Base-by-base conservation (phyloP, 2,888 invertebrate species). In the Amorpha juglandis region DNA sequence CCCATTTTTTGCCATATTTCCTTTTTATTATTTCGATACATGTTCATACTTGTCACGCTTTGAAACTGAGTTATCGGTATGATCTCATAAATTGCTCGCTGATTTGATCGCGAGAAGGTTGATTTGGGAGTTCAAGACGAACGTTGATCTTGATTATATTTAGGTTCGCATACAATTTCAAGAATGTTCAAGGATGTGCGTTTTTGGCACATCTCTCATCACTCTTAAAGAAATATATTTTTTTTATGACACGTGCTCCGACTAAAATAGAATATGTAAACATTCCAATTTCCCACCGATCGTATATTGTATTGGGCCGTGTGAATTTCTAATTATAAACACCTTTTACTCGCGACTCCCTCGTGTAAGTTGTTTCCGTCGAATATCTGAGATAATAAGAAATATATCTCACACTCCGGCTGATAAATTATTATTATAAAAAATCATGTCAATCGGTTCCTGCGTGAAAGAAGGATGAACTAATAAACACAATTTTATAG, bases 121-220 rank as follows among this genome's bases (percentile, higher is more conserved):
- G 4, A 12, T 11, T 12, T 58, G 58, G n/a, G 16, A 58, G 38
- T 42, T 38, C 19, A 19, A 16, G 8, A 12, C 21, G 58, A 58
- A 19, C 38, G 11, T 58, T 58, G 58, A 58, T 19, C 58, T 42
- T 38, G 42, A 19, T 42, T 58, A 42, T 58, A 58, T 58, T 58
- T 58, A 58, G n/a, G n/a, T n/a, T n/a, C 58, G 38, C 58, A 38
- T 19, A 12, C 42, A 38, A 58, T 58, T 16, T 58, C 19, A 42
- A 42, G 12, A 58, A 55, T 55, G 9, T 55, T 42, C 38, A 42
- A 58, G 19, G 42, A 58, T 38, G 38, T 12, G 58, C 58, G 42
- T 58, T 58, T 58, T 58, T 58, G 42, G 58, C 58, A 58, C 38
- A 42, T 58, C 58, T 58, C 58, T 58, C 58, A 58, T 58, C 58